phyloP scores from a whole-genome alignment of 2,113 vertebrate species.

The Benthochromis sp. region DNA sequence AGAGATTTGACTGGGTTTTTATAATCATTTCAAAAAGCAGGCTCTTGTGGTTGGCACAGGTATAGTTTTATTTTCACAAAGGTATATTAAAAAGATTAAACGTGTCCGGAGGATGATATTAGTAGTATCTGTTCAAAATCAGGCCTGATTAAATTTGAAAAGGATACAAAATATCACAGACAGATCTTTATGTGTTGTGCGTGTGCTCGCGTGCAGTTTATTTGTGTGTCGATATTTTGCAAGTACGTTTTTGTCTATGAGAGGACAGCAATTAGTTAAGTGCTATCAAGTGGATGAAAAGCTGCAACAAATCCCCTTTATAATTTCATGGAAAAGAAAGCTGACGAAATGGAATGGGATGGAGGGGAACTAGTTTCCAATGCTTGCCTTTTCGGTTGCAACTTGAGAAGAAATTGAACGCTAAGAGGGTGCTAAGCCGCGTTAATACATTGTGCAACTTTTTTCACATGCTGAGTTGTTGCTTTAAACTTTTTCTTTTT shows the following conservation, averaged over 20 bases:
- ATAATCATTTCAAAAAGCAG: constrained; percentile 56
- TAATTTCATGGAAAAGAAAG: constrained; percentile 67
- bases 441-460: neutral
- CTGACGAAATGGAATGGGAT: constrained; percentile 62
- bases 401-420: constrained; percentile 48
- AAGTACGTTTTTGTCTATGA: constrained; percentile 43
- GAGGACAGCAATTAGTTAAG: constrained; percentile 69
- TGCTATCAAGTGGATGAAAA: constrained; percentile 75
- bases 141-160: constrained; percentile 13
- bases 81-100: constrained; percentile 48
- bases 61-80: constrained; percentile 55
- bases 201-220: neutral
- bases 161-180: neutral
- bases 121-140: constrained; percentile 26
- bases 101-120: constrained; percentile 37
- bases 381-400: constrained; percentile 51
- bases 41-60: constrained; percentile 56
- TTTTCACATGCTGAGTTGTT: neutral
- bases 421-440: constrained; percentile 13
- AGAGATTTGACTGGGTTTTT: constrained; percentile 61
- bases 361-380: constrained; percentile 46
- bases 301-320: constrained; percentile 64
- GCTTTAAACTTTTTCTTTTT: neutral
- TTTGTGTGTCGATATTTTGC: constrained; percentile 38
- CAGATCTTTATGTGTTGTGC: neutral